Conservation (phyloP, 2,888 invertebrate genomes). For the Gymnocheta viridis region DNA sequence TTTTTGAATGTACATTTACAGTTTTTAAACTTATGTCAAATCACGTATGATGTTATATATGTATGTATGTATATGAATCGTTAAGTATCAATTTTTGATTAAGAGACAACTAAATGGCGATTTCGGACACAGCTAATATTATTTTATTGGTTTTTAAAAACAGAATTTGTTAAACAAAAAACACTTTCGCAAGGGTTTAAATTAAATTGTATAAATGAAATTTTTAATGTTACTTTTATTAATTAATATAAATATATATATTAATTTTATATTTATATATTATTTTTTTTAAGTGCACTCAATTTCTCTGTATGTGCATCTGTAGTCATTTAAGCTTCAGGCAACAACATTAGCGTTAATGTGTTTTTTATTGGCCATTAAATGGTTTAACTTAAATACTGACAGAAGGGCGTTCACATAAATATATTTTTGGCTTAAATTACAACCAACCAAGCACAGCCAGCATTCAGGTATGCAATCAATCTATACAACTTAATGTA, state of each 20-base stretch:
- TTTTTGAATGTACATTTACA: not conserved
- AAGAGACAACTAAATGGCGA: no score
- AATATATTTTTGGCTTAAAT: constrained; percentile 41
- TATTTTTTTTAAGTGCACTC: constrained; percentile 44
- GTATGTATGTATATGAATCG: no score
- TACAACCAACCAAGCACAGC: constrained; percentile 16
- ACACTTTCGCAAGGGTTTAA: no score
- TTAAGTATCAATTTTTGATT: not conserved
- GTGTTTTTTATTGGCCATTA: constrained; percentile 82
- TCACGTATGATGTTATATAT: no score
- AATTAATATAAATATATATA: no score
- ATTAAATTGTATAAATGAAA: no score
- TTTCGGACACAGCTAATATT: no score
- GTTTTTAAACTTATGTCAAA: not conserved
- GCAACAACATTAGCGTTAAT: constrained; percentile 79
- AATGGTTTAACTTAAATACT: constrained; percentile 75
- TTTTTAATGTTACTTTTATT: no score
- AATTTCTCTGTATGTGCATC: constrained; percentile 31
- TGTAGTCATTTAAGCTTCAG: constrained; percentile 65
- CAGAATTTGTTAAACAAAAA: no score
- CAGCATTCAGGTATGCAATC: not conserved
- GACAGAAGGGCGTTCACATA: constrained; percentile 63
- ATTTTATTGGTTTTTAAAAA: no score
- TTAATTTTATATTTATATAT: no score
- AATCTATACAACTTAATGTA: not conserved